Percentiles rank a stretch among this genome's conserved stretches.
Evolutionary conservation across 30 jellyfish, hydroid and myxozoan genomes (phyloP).

Genomic region (Aurelia aurita): DNA sequence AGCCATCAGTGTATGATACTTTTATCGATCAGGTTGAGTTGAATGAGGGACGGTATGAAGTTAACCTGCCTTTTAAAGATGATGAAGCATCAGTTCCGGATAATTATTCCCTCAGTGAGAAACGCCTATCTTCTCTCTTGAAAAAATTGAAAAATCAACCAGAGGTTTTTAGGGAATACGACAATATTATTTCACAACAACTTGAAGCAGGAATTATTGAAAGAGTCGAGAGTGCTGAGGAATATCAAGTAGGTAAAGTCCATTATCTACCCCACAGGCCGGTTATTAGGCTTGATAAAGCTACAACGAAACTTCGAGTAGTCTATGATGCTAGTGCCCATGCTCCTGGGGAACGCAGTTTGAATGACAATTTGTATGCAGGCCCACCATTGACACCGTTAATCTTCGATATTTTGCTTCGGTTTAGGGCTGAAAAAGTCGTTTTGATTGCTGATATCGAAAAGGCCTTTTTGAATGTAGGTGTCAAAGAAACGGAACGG

Average conservation of each 20-base stretch:
- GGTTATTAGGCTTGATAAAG: conserved; percentile 21
- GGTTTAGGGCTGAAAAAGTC: conserved; percentile 3
- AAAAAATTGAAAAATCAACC: not conserved
- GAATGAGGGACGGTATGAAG: not conserved
- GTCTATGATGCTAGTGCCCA: conserved; percentile 55
- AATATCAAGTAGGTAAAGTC: not conserved
- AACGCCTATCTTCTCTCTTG: not conserved
- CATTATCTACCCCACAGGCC: conserved; percentile 49
- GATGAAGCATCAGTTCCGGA: not conserved
- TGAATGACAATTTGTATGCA: conserved; percentile 23
- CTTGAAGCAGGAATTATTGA: conserved; percentile 1
- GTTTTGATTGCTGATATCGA: conserved; percentile 26
- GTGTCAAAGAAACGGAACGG: not conserved
- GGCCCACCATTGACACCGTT: conserved; percentile 14
- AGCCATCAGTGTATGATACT: not conserved
- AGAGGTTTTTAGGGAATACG: not conserved
- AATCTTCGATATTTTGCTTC: conserved; percentile 20
- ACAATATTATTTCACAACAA: not conserved
- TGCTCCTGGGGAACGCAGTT: not conserved
- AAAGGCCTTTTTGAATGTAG: not conserved
- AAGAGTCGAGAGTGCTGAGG: not conserved
- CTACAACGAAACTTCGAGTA: conserved; percentile 31
- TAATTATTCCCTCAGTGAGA: not conserved
- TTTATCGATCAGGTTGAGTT: not conserved
- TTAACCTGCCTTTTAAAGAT: conserved; percentile 23